phyloP scores from a whole-genome alignment of 1,140 invertebrate genomes.

The Phocides pigmalion region DNA sequence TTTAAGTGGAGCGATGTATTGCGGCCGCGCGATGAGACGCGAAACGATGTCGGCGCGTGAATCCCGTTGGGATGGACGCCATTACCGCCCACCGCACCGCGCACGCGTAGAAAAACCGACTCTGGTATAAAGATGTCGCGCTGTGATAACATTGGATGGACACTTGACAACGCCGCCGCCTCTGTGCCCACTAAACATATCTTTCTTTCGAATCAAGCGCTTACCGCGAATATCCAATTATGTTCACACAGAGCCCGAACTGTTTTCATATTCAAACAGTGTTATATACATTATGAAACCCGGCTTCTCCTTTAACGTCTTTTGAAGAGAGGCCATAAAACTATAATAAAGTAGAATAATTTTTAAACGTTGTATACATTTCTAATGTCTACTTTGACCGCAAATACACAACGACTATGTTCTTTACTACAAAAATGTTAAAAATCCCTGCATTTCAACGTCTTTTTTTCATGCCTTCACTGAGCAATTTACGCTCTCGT shows the following conservation, averaged over 20 bases:
- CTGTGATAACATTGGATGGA: conserved; percentile 68
- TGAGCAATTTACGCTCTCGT: conserved; percentile 43
- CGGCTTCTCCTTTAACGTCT: conserved; percentile 45
- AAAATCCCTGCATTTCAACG: conserved; percentile 39
- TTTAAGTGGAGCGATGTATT: conserved; percentile 79
- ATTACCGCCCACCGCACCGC: conserved; percentile 73
- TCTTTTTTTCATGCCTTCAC: conserved; percentile 41
- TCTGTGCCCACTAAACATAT: conserved; percentile 51
- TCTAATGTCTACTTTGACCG: conserved; percentile 60
- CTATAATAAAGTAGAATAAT: conserved; percentile 54
- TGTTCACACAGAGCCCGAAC: conserved; percentile 51
- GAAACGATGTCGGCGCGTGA: conserved; percentile 76
- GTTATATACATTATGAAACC: conserved; percentile 49
- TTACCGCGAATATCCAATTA: conserved; percentile 67
- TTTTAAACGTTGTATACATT: conserved; percentile 60
- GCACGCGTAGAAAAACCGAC: conserved; percentile 74
- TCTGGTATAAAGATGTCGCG: conserved; percentile 69
- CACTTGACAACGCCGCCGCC: conserved; percentile 62
- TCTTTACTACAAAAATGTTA: conserved; percentile 47
- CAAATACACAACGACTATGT: conserved; percentile 45
- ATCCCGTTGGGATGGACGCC: conserved; percentile 78
- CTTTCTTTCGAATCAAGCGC: conserved; percentile 55
- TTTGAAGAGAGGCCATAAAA: conserved; percentile 50
- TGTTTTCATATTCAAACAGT: conserved; percentile 51
- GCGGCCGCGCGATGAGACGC: conserved; percentile 77